Evolutionary conservation across 2,797 vertebrate species (phyloP), one percentile per base, ranked within the genome.

Genomic region (Acestrorhynchus altus): DNA sequence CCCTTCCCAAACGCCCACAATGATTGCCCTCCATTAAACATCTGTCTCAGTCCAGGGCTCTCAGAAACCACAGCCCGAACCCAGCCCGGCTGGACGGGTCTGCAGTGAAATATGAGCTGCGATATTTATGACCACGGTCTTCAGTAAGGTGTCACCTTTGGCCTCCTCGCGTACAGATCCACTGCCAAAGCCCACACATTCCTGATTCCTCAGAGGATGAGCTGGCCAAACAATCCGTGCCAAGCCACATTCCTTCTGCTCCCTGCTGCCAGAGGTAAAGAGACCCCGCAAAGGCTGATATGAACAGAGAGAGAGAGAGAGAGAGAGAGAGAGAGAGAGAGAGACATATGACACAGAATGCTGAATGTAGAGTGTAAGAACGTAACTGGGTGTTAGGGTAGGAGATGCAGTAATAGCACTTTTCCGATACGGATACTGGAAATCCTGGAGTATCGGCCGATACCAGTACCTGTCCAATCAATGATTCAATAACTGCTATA

Each of bases 121-220:
- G 63, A 66, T 56, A 74, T 74, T 74, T 69, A 67, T 60, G 70
- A 28, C 67, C 68, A 59, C 60, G 56, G 46, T 63, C 63, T 74
- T 63, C 64, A 56, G 47, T 18, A 40, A 63, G 72, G 56, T 24
- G 22, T 74, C 71, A 54, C 64, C 64, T 47, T 68, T 74, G 72
- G 74, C 78, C 78, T 74, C 64, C 51, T 69, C 2, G 2, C 18
- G 31, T 42, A 66, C 49, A 47, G 63, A 71, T 73, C 57, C 24
- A 28, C 44, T 22, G 61, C 64, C 60, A 72, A 77, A 71, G 44
- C 60, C 28, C 40, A 20, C n/a, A 61, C 39, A 57, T 77, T 72
- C 77, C 65, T 60, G 60, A 79, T 77, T 71, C 79, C 70, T 74
- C 59, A 66, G 16, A 61, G 24, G 26, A 60, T 35, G 16, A 46